These are phyloP conservation scores for Pionites leucogaster DNA, from an alignment of 2,113 vertebrate genomes.

Conservation along the genomic window DNA sequence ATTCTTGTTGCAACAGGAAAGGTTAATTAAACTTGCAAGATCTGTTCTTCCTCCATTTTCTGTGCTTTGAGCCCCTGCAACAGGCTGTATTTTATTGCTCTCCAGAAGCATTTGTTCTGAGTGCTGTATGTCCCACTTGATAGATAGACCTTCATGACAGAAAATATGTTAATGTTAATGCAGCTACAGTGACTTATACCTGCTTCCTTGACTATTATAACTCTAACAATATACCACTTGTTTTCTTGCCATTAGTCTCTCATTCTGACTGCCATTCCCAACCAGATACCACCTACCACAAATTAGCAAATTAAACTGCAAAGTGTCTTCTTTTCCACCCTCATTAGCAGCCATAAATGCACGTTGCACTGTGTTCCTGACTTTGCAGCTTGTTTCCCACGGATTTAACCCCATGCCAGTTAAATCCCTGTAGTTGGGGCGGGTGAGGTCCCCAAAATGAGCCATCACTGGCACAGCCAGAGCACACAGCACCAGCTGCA, in stretches of 20 bases:
- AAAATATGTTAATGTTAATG: not conserved
- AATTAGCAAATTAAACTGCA: not conserved
- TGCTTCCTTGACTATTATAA: not conserved
- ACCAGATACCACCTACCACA: not conserved
- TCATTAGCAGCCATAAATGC: fast-evolving
- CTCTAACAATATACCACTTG: not conserved
- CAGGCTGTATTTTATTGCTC: not conserved
- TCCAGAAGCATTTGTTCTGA: not conserved
- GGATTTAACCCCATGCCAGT: not conserved
- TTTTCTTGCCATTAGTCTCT: not conserved
- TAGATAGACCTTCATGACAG: not conserved
- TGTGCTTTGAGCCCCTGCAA: not conserved
- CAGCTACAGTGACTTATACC: not conserved
- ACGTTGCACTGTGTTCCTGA: not conserved
- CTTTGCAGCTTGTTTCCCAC: not conserved
- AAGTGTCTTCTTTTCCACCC: not conserved
- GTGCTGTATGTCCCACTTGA: not conserved
- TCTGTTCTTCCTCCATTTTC: not conserved
- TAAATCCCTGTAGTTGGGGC: not conserved
- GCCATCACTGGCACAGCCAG: fast-evolving
- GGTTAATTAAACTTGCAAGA: slow-evolving; percentile 50
- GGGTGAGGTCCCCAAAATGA: fast-evolving
- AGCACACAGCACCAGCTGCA: not conserved
- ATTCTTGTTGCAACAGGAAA: slow-evolving; percentile 18
- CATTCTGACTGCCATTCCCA: not conserved